Evolutionary conservation across 2,797 vertebrate genomes (phyloP).

Genomic region (Sebastes diaconus): DNA sequence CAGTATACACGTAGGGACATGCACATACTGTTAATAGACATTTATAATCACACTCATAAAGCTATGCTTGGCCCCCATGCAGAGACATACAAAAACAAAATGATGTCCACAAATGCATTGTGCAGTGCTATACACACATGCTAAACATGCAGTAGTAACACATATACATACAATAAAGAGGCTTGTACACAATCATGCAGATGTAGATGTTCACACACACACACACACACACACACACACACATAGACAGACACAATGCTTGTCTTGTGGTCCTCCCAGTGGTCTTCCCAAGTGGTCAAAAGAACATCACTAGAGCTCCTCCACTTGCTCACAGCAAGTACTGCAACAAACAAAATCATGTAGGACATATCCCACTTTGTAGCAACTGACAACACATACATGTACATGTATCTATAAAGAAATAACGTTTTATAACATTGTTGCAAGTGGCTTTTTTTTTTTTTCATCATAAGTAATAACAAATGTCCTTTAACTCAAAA

Average conservation of each 20-base stretch:
- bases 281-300: slow-evolving; percentile 51
- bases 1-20: too few relatives aligned
- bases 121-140: background rate
- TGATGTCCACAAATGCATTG: background rate
- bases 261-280: slow-evolving; percentile 41
- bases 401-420: background rate
- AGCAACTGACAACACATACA: background rate
- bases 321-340: slow-evolving; percentile 77
- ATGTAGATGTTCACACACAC: slow-evolving; percentile 19
- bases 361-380: background rate
- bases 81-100: background rate
- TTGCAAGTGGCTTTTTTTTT: background rate
- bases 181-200: slow-evolving; percentile 26
- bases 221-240: background rate
- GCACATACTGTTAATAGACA: too few relatives aligned
- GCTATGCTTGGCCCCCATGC: background rate
- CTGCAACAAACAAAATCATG: slow-evolving; percentile 56
- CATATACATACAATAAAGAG: background rate
- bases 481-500: background rate
- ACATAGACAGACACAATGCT: background rate
- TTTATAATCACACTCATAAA: background rate
- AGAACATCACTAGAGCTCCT: slow-evolving; percentile 86
- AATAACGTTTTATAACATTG: background rate
- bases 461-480: background rate
- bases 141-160: background rate